A percentile compares a stretch with the other conserved stretches of the same genome.
Conservation (phyloP, 2,797 vertebrate species). For the Alexandromys oeconomus region DNA sequence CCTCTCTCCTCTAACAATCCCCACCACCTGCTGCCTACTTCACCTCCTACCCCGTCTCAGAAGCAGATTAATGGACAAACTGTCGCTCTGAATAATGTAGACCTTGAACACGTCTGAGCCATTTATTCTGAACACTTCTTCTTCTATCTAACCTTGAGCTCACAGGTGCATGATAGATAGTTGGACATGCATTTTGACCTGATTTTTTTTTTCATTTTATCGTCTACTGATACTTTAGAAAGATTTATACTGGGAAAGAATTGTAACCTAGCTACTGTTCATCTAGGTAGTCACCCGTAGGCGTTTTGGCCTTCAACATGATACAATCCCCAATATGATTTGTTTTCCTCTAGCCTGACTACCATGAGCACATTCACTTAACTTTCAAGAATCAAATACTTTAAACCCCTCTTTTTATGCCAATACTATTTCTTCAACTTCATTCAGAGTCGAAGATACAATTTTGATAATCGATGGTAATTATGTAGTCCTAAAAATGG, state of each 20-base stretch:
- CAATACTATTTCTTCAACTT: background rate
- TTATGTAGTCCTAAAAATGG: background rate
- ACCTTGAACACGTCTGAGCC: slow-evolving; percentile 28
- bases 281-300: background rate
- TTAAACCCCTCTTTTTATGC: background rate
- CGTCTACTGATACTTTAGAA: slow-evolving; percentile 32
- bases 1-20: background rate
- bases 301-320: background rate
- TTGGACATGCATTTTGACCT: slow-evolving; percentile 48
- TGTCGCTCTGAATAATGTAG: slow-evolving; percentile 58
- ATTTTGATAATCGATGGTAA: background rate
- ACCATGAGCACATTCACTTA: background rate
- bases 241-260: slow-evolving; percentile 57
- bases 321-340: background rate
- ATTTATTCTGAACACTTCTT: slow-evolving; percentile 62
- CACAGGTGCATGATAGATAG: slow-evolving; percentile 40
- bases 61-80: slow-evolving; percentile 45
- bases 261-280: slow-evolving; percentile 32
- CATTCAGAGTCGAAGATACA: slow-evolving; percentile 36
- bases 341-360: background rate
- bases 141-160: slow-evolving; percentile 67
- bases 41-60: background rate
- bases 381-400: slow-evolving; percentile 34
- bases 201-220: slow-evolving; percentile 43
- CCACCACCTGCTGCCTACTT: background rate